Base-by-base conservation (phyloP, 2,113 vertebrate species). In the Bambusicola thoracicus region DNA sequence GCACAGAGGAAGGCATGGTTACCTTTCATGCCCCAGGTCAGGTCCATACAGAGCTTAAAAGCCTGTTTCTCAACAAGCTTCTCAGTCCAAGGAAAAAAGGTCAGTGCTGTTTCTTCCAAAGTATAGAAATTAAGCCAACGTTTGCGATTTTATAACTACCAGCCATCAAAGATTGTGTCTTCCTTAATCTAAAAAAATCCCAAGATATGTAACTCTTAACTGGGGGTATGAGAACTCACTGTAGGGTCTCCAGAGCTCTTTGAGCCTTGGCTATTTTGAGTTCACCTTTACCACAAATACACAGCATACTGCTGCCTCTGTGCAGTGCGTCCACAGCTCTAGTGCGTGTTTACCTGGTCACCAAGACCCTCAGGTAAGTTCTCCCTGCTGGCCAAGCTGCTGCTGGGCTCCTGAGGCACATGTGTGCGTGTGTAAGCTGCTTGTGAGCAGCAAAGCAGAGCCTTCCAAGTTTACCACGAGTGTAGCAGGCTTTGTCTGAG, bases 91-190 rank as follows among this genome's bases (percentile, higher is more conserved):
- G 25, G 6, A 10, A 46, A 44, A 40, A n/a, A 85, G 5, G 18
- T 36, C 6, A 29, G 3, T 59, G 21, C 58, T 74, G 44, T 41
- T 87, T 91, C 24, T 49, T 41, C 48, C 22, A 27, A 11, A 74
- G 13, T 62, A 30, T 63, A 51, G 74, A 86, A 82, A 67, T 67
- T 29, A 62, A 4, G 18, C 15, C 29, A 72, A 19, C 9, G 8
- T 69, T 77, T 92, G 15, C 81, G 49, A 29, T 40, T 81, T 84
- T 84, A 77, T 81, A 56, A 62, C 11, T 13, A 27, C 17, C 40
- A 38, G 0, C 34, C 5, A 11, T 38, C 24, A 58, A 40, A 40
- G 11, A 40, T n/a, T 0, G 0, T 1, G 5, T 7, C 32, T 87
- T 75, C 16, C 21, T 73, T 72, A 51, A 59, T 8, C 27, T 68